Base-by-base conservation (phyloP, 2,888 invertebrate genomes). In the Lasioglossum figueresi region DNA sequence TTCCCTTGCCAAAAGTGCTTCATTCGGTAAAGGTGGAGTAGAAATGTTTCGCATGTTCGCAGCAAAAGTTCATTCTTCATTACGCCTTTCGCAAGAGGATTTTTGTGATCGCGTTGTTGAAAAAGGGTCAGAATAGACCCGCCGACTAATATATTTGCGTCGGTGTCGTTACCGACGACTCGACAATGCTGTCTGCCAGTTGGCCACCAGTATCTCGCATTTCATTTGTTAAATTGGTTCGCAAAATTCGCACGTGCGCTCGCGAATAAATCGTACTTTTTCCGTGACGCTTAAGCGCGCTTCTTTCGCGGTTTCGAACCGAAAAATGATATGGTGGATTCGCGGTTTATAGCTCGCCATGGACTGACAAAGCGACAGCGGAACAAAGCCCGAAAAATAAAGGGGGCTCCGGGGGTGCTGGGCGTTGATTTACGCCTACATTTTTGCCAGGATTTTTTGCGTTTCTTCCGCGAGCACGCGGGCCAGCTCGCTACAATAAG, bases 371-470 rank as follows among this genome's bases (percentile, higher is more conserved):
- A 43, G 43, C 75, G 43, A 34, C 40, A 75, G 34, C n/a, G 82
- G 40, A 74, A 81, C 75, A 83, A 75, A 71, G 81, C 45, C 56
- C 40, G 75, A 81, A 75, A 71, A 63, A 48, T 59, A 71, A 12
- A n/a, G 37, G 66, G 19, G 31, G 19, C 0, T 14, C 2, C 3
- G 34, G 19, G 19, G 19, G 3, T 12, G 43, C 3, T 19, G n/a
- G 2, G 59, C 74, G 59, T 72, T 81, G 83, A 83, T 82, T 82
- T 82, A 82, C 71, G 63, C 19, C 56, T 56, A 56, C 56, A 56
- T 56, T 56, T 56, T 56, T n/a, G 48, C 34, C 31, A 34, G n/a
- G 52, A 79, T 72, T 82, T 80, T 82, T 74, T 72, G 37, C n/a
- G 63, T 52, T 73, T 37, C 43, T 66, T 27, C 27, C 19, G 23